Conservation (phyloP, 1,140 invertebrate genomes). For the Halyomorpha halys region DNA sequence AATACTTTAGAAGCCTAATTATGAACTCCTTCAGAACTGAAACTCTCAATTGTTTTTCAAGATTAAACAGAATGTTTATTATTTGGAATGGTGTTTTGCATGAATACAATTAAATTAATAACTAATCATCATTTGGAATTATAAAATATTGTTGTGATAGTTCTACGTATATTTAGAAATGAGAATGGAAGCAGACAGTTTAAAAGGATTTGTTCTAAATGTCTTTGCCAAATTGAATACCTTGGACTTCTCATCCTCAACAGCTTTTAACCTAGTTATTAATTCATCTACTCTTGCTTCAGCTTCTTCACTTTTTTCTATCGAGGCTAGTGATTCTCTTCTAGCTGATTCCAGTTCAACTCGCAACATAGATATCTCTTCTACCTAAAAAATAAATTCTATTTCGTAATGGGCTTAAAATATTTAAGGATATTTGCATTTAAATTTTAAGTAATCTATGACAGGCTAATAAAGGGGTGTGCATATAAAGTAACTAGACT, state of each 20-base stretch:
- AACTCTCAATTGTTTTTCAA: too few relatives aligned
- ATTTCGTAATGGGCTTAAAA: background rate
- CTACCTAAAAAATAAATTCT: conserved; percentile 1
- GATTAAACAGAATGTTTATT: too few relatives aligned
- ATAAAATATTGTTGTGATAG: background rate
- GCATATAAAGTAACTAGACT: too few relatives aligned
- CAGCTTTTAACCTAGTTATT: conserved; percentile 34
- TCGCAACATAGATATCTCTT: conserved; percentile 22
- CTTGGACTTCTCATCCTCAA: conserved; percentile 36
- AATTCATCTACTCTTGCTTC: conserved; percentile 36
- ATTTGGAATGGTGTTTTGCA: too few relatives aligned
- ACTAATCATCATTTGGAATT: too few relatives aligned
- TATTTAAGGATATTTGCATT: too few relatives aligned
- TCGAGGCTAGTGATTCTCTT: conserved; percentile 5
- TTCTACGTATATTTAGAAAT: too few relatives aligned
- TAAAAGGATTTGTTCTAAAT: background rate
- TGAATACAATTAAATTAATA: too few relatives aligned
- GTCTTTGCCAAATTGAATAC: conserved; percentile 2
- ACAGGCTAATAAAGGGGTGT: too few relatives aligned
- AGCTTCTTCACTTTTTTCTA: conserved; percentile 23
- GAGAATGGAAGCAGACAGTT: background rate
- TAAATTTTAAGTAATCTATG: too few relatives aligned
- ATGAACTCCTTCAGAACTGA: too few relatives aligned
- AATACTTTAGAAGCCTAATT: too few relatives aligned
- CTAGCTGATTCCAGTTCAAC: conserved; percentile 21